A percentile compares a stretch with the other conserved stretches of the same genome.
Conservation (phyloP, 2,888 invertebrate species). For the Charanyca ferruginea region DNA sequence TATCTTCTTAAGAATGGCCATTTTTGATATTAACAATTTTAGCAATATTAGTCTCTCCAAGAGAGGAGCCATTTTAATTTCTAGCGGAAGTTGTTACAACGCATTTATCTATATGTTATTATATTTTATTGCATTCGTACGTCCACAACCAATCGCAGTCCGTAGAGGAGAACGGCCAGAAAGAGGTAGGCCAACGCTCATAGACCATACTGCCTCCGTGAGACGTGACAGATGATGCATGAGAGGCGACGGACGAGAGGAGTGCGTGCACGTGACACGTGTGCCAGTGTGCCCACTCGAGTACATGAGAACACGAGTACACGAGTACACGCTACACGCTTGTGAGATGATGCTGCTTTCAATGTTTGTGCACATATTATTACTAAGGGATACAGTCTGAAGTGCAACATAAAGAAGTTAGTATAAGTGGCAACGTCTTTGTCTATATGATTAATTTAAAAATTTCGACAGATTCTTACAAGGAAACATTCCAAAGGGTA, state of each 20-base stretch:
- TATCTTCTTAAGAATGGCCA: slow-evolving; percentile 85
- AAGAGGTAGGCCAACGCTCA: slow-evolving; percentile 89
- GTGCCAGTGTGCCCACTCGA: slow-evolving; percentile 15
- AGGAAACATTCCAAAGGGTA: slow-evolving; percentile 85
- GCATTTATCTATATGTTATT: slow-evolving; percentile 91
- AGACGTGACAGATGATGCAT: slow-evolving; percentile 77
- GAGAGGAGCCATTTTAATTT: slow-evolving; percentile 82
- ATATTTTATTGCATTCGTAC: slow-evolving; percentile 91
- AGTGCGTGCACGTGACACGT: slow-evolving; percentile 38
- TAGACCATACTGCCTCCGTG: slow-evolving; percentile 76
- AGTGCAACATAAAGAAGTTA: slow-evolving; percentile 42
- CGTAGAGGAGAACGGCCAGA: slow-evolving; percentile 91
- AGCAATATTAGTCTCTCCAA: slow-evolving; percentile 82
- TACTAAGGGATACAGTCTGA: slow-evolving; percentile 41
- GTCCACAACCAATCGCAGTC: slow-evolving; percentile 91
- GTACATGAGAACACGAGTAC: slow-evolving; percentile 25
- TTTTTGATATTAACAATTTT: slow-evolving; percentile 77
- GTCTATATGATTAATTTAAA: slow-evolving; percentile 65
- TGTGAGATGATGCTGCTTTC: slow-evolving; percentile 60
- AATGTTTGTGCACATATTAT: slow-evolving; percentile 62
- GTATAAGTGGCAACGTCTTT: slow-evolving; percentile 43
- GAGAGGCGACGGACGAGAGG: slow-evolving; percentile 67
- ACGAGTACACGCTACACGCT: slow-evolving; percentile 21
- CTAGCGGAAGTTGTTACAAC: slow-evolving; percentile 87
- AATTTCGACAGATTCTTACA: slow-evolving; percentile 87